phyloP scores from a whole-genome alignment of 2,888 invertebrate species.

The Chrysina gloriosa region DNA sequence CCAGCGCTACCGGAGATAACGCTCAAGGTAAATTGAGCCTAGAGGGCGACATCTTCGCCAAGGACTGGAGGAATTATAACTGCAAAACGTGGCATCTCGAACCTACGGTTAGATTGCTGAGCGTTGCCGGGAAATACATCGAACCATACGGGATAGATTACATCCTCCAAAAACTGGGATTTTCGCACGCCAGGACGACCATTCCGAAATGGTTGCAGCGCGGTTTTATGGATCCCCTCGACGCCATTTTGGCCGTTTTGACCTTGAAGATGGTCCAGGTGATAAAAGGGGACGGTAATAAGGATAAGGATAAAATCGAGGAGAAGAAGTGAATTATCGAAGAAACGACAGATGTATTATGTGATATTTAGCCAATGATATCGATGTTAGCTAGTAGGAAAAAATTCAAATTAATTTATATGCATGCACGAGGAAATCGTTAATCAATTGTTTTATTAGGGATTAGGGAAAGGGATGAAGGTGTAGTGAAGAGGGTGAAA shows the following conservation, averaged over 20 bases:
- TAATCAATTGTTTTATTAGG: background rate
- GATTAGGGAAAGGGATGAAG: too few relatives aligned
- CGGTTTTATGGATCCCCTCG: constrained; percentile 97
- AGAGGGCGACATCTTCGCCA: constrained; percentile 75
- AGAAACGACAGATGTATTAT: background rate
- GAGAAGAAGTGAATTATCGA: constrained; percentile 17
- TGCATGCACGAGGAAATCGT: background rate
- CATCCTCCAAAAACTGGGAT: constrained; percentile 96
- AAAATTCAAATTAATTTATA: background rate
- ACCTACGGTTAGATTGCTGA: constrained; percentile 83
- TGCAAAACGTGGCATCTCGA: constrained; percentile 97
- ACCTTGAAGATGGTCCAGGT: constrained; percentile 76
- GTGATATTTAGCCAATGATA: constrained; percentile 36
- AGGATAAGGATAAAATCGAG: constrained; percentile 39
- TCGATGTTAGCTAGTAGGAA: too few relatives aligned
- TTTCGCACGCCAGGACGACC: constrained; percentile 96
- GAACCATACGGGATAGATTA: constrained; percentile 99
- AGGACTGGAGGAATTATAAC: constrained; percentile 91
- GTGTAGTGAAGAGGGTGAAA: too few relatives aligned
- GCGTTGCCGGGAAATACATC: constrained; percentile 84
- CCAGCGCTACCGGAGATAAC: constrained; percentile 45
- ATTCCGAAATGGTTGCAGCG: constrained; percentile 99
- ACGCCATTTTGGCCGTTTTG: constrained; percentile 87
- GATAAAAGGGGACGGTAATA: constrained; percentile 58
- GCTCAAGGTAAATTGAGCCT: constrained; percentile 52